phyloP scores from a whole-genome alignment of 2,888 invertebrate species.

The Neoaliturus tenellus region DNA sequence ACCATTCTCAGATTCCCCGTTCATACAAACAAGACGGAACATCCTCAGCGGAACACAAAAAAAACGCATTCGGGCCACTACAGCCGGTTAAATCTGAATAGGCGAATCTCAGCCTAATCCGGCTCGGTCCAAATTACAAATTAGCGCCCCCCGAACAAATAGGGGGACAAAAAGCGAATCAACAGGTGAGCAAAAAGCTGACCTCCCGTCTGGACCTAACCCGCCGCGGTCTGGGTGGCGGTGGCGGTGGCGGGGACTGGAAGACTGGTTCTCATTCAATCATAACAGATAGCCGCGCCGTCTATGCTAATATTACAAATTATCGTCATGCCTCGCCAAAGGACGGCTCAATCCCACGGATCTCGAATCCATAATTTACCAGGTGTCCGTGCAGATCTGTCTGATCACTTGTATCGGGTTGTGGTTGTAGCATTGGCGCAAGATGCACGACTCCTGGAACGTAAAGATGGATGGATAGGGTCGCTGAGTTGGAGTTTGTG shows the following conservation, averaged over 20 bases:
- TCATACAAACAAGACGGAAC: neutral
- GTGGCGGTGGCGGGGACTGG: neutral
- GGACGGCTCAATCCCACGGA: conserved; percentile 25
- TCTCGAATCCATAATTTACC: neutral
- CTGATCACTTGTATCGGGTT: too few species aligned
- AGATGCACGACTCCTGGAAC: too few species aligned
- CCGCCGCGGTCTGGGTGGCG: conserved; percentile 2
- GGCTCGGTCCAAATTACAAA: neutral
- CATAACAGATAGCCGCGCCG: neutral
- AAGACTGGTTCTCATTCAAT: conserved; percentile 19
- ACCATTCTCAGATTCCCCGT: too few species aligned
- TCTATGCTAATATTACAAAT: neutral
- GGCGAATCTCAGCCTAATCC: neutral
- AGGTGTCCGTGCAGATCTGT: neutral
- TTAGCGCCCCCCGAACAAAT: neutral
- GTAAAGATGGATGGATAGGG: too few species aligned
- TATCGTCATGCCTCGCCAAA: neutral
- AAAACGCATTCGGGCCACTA: neutral
- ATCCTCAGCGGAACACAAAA: neutral
- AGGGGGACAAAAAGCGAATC: neutral
- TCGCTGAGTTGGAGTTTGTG: too few species aligned
- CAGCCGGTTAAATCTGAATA: neutral
- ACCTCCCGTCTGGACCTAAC: neutral
- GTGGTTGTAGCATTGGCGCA: neutral
- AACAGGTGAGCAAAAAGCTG: conserved; percentile 12